phyloP scores from a whole-genome alignment of 1,140 invertebrate species.

The Zaprionus tsacasi region DNA sequence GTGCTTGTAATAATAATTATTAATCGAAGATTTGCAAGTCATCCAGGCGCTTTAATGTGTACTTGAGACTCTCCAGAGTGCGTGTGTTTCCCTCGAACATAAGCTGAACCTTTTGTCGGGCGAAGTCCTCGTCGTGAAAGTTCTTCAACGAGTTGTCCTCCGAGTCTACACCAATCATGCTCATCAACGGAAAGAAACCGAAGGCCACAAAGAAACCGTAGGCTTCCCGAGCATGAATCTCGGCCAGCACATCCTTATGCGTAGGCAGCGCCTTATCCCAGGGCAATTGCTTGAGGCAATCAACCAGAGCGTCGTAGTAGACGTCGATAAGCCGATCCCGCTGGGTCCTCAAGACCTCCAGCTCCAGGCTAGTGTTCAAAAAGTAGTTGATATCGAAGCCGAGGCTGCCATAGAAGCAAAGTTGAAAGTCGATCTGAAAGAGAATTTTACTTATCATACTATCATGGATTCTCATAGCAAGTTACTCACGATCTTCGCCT shows the following conservation, averaged over 20 bases:
- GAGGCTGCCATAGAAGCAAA: slow-evolving; percentile 76
- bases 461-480: not conserved
- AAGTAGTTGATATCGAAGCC: slow-evolving; percentile 83
- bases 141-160: slow-evolving; percentile 78
- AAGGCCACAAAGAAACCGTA: slow-evolving; percentile 80
- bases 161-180: slow-evolving; percentile 74
- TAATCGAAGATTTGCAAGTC: slow-evolving; percentile 73
- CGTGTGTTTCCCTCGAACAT: slow-evolving; percentile 76
- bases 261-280: slow-evolving; percentile 83
- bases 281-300: slow-evolving; percentile 76
- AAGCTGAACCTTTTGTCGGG: slow-evolving; percentile 70
- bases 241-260: slow-evolving; percentile 63
- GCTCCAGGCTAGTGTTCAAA: slow-evolving; percentile 74
- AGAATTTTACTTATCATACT: not conserved
- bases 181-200: slow-evolving; percentile 77
- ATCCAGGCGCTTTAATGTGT: slow-evolving; percentile 67
- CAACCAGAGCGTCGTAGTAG: slow-evolving; percentile 68
- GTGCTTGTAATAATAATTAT: slow-evolving; percentile 21
- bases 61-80: slow-evolving; percentile 71
- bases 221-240: slow-evolving; percentile 71
- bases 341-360: slow-evolving; percentile 68
- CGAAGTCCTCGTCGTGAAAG: slow-evolving; percentile 73
- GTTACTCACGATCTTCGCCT: slow-evolving; percentile 83
- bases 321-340: slow-evolving; percentile 74
- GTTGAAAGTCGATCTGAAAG: slow-evolving; percentile 76